phyloP scores from a whole-genome alignment of 2,113 vertebrate species.

The Pterophyllum scalare region DNA sequence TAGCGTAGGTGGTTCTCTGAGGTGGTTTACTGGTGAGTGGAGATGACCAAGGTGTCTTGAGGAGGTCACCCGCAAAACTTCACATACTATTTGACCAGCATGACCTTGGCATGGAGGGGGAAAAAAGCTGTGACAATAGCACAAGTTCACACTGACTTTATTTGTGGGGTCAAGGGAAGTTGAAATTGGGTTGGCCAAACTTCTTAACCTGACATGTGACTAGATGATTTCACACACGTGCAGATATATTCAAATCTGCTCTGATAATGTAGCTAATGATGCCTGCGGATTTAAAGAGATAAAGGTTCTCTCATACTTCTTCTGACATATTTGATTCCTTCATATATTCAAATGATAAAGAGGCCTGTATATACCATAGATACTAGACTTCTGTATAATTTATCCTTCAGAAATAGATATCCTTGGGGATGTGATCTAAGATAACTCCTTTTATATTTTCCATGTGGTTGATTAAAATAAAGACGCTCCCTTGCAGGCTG shows the following conservation, averaged over 20 bases:
- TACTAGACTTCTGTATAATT: neutral
- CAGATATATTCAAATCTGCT: neutral
- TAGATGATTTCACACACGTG: conserved; percentile 14
- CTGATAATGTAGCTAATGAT: neutral
- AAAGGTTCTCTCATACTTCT: neutral
- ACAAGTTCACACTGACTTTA: conserved; percentile 51
- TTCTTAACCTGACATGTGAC: conserved; percentile 9
- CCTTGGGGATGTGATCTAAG: conserved; percentile 24
- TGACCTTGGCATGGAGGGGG: conserved; percentile 21
- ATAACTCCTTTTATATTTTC: conserved; percentile 33
- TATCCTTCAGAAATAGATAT: conserved; percentile 8
- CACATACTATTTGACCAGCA: neutral
- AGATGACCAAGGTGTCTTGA: neutral
- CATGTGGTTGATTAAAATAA: conserved; percentile 32
- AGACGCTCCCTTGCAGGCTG: neutral
- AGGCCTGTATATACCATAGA: neutral
- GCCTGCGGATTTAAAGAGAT: neutral
- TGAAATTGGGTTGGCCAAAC: neutral
- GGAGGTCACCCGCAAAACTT: conserved; percentile 4
- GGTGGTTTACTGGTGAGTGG: neutral
- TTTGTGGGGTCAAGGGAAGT: conserved; percentile 13
- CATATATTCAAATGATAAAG: neutral
- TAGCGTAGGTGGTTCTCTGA: neutral
- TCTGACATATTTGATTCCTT: neutral
- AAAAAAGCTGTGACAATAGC: neutral